Base-by-base conservation (phyloP, 64 coral and sea anemone species). In the Dendronephthya gigantea region DNA sequence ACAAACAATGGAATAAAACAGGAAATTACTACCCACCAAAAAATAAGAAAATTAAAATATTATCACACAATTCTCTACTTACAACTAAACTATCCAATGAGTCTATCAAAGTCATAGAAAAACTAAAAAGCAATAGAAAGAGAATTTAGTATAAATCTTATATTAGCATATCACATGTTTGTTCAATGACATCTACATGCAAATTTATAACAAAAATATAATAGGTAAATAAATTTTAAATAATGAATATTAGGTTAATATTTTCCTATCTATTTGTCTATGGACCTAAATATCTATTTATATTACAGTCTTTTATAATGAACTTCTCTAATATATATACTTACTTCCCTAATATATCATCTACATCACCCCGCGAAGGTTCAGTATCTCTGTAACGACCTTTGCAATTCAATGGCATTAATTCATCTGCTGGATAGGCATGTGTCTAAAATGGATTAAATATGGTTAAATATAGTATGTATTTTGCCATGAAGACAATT, bases 371-470 rank as follows among this genome's bases (percentile, higher is more conserved):
- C 36, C 94, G 86, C 47, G 91, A 93, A 27, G 87, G 83, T 68
- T 93, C 92, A 13, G 93, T 87, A 30, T 92, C 92, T 81, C 92
- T 79, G 10, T 93, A 87, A n/a, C 94, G 89, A 22, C 94, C 94
- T 83, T 97, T 97, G 52, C 94, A 97, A 82, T 87, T 93, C 4
- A 97, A 68, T 23, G 94, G 94, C 94, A 97, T 97, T 30, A 97
- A 82, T 87, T 97, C 94, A 88, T 97, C 94, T 30, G 94, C 94
- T 69, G 94, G 94, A 49, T 97, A 97, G 12, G 94, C 94, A 93
- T 93, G 86, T 48, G 48, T 65, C 94, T 97, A 68, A 31, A 62
- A n/a, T n/a, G 91, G 82, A 49, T 32, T 76, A 19, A 70, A 59
- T 13, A 34, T 49, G 17, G 88, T 0, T 7, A 35, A 39, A 76